A percentile compares a stretch with the other conserved stretches of the same genome.
Evolutionary conservation across 2,113 vertebrate species (phyloP).

Genomic region (pig (Sus scrofa)): DNA sequence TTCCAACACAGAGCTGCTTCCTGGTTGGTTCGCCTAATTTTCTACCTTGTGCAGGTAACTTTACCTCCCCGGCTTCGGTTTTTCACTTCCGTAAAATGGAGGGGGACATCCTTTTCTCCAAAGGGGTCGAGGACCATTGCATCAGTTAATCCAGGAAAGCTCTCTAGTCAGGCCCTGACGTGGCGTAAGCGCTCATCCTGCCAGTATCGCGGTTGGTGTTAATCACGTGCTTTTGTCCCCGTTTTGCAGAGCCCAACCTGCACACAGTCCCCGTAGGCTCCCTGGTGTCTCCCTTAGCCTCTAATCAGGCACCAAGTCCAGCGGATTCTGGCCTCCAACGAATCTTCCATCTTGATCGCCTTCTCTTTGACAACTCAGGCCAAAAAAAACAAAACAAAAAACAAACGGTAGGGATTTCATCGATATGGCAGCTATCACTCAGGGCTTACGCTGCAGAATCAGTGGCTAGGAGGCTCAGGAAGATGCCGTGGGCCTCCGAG

Average conservation of each 20-base stretch:
- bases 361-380: slow-evolving; percentile 40
- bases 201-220: background rate
- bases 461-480: slow-evolving; percentile 19
- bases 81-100: background rate
- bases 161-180: background rate
- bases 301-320: background rate
- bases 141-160: background rate
- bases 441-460: slow-evolving; percentile 61
- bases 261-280: background rate
- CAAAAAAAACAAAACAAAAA: background rate
- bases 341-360: background rate
- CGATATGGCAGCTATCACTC: background rate
- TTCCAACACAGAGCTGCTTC: background rate
- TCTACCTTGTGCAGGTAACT: fast-evolving
- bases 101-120: background rate
- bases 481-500: background rate
- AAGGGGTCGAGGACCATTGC: background rate
- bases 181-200: background rate
- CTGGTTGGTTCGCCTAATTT: background rate
- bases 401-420: slow-evolving; percentile 6
- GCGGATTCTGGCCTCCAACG: background rate
- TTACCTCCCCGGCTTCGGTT: background rate
- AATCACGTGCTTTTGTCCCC: background rate
- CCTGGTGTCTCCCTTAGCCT: background rate
- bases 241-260: background rate